Evolutionary conservation across 2,888 invertebrate species (phyloP), one percentile per base, ranked within the genome.

Genomic region (Eristalis pertinax): DNA sequence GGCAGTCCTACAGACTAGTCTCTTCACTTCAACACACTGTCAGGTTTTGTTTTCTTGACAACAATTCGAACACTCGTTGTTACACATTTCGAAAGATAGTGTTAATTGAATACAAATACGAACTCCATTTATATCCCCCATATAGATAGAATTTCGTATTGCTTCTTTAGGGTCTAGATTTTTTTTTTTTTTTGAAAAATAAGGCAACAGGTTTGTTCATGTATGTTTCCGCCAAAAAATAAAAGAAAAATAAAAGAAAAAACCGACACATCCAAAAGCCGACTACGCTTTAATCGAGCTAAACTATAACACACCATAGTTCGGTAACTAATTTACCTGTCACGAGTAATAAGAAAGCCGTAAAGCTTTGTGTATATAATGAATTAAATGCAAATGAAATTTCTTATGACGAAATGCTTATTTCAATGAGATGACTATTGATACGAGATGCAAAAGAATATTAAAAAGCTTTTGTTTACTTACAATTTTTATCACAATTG

Each of bases 401-500:
- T 50, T 50, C 50, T 50, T n/a, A 50, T 50, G 50, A n/a, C 50
- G 5, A 50, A 5, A n/a, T 43, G 43, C 5, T 50, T 19, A 19
- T n/a, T n/a, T n/a, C n/a, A n/a, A n/a, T n/a, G n/a, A n/a, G n/a
- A n/a, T n/a, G n/a, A n/a, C n/a, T n/a, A n/a, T 50, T n/a, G 8
- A n/a, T 8, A n/a, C 2, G 19, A 50, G 19, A 50, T 19, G 50
- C 43, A 50, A 50, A 8, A 8, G 50, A 50, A 50, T 50, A 50
- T 50, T 15, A 15, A 15, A 4, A 41, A 41, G 15, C 43, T 15
- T 13, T 1, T 43, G 2, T 1, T n/a, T 43, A 92, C 92, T 93
- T 92, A 93, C 93, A 93, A 91, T 93, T 93, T 91, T 93, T 93
- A 91, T 93, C 93, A 90, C 92, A 93, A 91, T 92, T 92, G 89